Conservation (phyloP, 2,797 vertebrate genomes). For the Spea hammondii region DNA sequence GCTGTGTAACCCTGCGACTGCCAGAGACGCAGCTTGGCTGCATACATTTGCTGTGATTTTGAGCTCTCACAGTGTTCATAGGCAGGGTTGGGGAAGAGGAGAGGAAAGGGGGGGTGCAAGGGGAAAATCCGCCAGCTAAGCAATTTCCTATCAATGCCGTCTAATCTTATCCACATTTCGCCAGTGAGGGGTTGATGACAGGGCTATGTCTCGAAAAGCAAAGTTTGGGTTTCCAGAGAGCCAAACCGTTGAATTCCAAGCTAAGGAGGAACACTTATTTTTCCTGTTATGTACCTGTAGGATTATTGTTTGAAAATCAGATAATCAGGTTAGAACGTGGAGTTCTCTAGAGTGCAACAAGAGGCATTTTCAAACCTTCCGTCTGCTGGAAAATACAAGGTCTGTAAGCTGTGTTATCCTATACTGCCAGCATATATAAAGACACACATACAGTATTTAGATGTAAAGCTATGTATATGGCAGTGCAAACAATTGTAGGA, state of each 20-base stretch:
- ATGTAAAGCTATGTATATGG: no score
- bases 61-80: conserved; percentile 16
- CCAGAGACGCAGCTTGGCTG: neutral
- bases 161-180: conserved; percentile 32
- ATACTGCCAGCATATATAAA: no score
- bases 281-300: neutral
- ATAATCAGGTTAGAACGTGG: no score
- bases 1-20: conserved; percentile 40
- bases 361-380: no score
- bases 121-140: conserved; percentile 29
- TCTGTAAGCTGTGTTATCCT: no score
- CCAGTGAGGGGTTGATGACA: conserved; percentile 39
- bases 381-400: no score
- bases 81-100: conserved; percentile 3
- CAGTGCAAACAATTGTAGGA: no score
- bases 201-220: neutral
- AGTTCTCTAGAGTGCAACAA: no score
- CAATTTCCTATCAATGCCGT: conserved; percentile 27
- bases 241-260: neutral
- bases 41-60: conserved; percentile 12
- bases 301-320: neutral
- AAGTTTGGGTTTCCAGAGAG: neutral
- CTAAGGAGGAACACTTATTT: neutral
- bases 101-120: neutral
- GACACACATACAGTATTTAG: no score